phyloP scores from a whole-genome alignment of 2,888 invertebrate genomes.

The Adela reaumurella region DNA sequence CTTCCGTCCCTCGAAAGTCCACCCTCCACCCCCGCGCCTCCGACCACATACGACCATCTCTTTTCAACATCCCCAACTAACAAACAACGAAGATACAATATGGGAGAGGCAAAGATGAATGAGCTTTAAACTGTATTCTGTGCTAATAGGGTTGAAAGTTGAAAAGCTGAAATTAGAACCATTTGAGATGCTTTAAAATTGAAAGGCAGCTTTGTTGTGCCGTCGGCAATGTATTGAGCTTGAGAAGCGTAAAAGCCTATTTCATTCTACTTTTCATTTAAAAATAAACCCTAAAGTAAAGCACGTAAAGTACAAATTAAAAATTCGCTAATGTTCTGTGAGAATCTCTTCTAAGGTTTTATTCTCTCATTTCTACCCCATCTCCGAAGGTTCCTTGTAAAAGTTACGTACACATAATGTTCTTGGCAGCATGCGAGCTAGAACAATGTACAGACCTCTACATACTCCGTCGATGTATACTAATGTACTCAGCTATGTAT shows the following conservation, averaged over 20 bases:
- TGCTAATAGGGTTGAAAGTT: background rate
- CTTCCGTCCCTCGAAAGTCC: slow-evolving; percentile 23
- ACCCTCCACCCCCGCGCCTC: slow-evolving; percentile 38
- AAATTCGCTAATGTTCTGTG: background rate
- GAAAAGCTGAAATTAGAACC: background rate
- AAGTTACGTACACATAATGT: background rate
- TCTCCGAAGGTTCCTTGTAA: background rate
- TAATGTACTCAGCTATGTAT: no score
- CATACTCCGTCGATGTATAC: no score
- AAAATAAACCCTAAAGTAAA: background rate
- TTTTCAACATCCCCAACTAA: slow-evolving; percentile 43
- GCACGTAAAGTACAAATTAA: background rate
- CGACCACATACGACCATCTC: slow-evolving; percentile 51
- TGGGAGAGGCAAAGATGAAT: background rate
- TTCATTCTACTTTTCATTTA: background rate
- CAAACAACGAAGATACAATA: background rate
- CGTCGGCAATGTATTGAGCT: background rate
- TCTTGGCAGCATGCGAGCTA: background rate
- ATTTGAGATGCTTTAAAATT: background rate
- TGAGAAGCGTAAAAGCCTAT: background rate
- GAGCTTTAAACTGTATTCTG: background rate
- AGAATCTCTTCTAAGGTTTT: background rate
- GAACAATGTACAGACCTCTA: no score
- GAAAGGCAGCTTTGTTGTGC: background rate
- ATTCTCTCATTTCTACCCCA: background rate